Conservation (phyloP, 2,888 invertebrate genomes). For the Pasiphila rectangulata region DNA sequence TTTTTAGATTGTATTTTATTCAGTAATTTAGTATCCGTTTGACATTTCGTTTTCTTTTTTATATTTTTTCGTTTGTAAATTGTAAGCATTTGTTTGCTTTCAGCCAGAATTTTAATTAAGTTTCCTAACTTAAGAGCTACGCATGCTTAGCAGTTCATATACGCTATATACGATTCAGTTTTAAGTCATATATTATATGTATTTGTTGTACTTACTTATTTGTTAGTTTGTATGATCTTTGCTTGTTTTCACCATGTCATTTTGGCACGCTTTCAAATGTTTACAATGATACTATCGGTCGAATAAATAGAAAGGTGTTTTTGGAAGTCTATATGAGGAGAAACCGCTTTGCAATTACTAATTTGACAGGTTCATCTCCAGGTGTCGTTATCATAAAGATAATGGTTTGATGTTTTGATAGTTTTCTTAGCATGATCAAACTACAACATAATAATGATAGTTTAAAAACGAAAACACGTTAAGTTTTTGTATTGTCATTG, state of each 20-base stretch:
- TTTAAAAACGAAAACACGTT: too few species aligned
- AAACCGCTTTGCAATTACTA: conserved; percentile 21
- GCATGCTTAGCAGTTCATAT: conserved; percentile 81
- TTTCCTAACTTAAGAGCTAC: conserved; percentile 65
- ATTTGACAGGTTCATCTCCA: conserved; percentile 11
- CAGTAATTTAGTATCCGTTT: conserved; percentile 39
- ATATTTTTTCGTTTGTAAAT: conserved; percentile 75
- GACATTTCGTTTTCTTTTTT: conserved; percentile 41
- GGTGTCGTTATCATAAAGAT: too few species aligned
- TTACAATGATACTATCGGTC: conserved; percentile 65
- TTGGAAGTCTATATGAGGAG: conserved; percentile 65
- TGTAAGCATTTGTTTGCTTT: conserved; percentile 81
- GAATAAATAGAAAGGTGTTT: conserved; percentile 36
- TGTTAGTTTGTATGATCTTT: conserved; percentile 61
- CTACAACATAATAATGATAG: too few species aligned
- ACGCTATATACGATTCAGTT: conserved; percentile 65
- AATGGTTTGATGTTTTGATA: too few species aligned
- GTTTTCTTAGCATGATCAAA: too few species aligned
- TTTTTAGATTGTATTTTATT: conserved; percentile 38
- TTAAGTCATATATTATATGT: conserved; percentile 64
- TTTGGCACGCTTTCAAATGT: conserved; percentile 80
- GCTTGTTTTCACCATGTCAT: conserved; percentile 62
- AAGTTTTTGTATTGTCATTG: too few species aligned
- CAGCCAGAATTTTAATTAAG: conserved; percentile 57
- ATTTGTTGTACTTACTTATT: conserved; percentile 78